Percentiles rank a stretch among this genome's conserved stretches.
These are phyloP conservation scores for Drosophila paranaensis DNA, from an alignment of 2,888 invertebrate genomes.

Conservation along the genomic window DNA sequence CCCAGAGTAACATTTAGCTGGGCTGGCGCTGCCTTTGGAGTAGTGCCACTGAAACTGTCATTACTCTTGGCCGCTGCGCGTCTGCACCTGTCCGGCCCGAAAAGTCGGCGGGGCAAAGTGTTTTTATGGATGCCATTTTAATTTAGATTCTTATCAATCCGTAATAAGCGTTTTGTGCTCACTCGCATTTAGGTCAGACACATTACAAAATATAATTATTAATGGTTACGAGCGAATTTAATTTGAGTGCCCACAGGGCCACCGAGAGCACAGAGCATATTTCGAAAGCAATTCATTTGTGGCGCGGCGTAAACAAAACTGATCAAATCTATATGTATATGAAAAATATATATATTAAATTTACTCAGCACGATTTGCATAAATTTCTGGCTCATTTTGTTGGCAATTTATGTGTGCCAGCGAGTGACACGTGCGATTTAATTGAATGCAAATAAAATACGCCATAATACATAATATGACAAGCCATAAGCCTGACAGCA, in stretches of 20 bases:
- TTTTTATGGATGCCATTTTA: slow-evolving; percentile 78
- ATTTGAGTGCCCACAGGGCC: slow-evolving; percentile 7
- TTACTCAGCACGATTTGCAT: slow-evolving; percentile 58
- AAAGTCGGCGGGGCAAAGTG: slow-evolving; percentile 50
- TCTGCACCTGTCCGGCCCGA: slow-evolving; percentile 43
- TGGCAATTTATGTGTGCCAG: slow-evolving; percentile 70
- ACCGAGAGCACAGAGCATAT: not conserved
- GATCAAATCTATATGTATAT: slow-evolving; percentile 12
- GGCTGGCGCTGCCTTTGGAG: not conserved
- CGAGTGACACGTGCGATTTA: slow-evolving; percentile 73
- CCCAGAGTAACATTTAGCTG: slow-evolving; percentile 44
- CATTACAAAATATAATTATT: slow-evolving; percentile 60
- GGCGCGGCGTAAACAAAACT: slow-evolving; percentile 45
- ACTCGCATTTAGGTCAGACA: slow-evolving; percentile 56
- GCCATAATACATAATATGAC: slow-evolving; percentile 76
- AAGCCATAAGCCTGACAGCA: slow-evolving; percentile 77
- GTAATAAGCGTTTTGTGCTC: slow-evolving; percentile 69
- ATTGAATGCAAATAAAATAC: slow-evolving; percentile 80
- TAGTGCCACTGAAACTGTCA: slow-evolving; percentile 39
- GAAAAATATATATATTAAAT: slow-evolving; percentile 10
- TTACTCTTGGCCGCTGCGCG: slow-evolving; percentile 44
- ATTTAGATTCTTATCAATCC: slow-evolving; percentile 77
- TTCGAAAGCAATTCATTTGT: not conserved
- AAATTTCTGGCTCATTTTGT: slow-evolving; percentile 69
- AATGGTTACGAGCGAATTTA: slow-evolving; percentile 37